Evolutionary conservation across 2,888 invertebrate species (phyloP).

Genomic region (Creontiades dilutus): DNA sequence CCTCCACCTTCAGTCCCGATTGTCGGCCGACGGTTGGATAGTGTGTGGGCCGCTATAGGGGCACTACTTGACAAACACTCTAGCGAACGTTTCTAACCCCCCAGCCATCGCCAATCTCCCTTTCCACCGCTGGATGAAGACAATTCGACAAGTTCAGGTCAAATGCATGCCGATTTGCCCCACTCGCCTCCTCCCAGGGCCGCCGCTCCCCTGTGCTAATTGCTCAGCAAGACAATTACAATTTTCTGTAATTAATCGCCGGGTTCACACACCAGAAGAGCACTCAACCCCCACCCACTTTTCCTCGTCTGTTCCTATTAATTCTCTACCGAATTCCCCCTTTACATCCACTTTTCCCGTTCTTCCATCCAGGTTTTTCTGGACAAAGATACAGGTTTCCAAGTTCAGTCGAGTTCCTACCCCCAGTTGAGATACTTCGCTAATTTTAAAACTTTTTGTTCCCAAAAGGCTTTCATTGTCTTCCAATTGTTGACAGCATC

Average conservation of each 20-base stretch:
- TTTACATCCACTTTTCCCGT: conserved; percentile 18
- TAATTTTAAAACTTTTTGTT: not conserved
- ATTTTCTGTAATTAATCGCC: conserved; percentile 75
- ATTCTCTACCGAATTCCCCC: conserved; percentile 56
- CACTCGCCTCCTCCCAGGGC: conserved; percentile 60
- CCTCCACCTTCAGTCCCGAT: too few species aligned
- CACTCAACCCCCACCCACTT: conserved; percentile 65
- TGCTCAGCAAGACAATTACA: conserved; percentile 74
- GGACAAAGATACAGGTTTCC: conserved; percentile 32
- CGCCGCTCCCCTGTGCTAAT: conserved; percentile 67
- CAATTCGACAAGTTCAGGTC: conserved; percentile 75
- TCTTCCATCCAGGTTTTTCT: conserved; percentile 48
- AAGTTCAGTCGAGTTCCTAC: not conserved
- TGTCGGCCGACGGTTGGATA: too few species aligned
- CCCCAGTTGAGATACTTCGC: not conserved
- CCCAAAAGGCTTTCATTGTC: not conserved
- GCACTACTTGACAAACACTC: conserved; percentile 72
- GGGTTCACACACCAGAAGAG: conserved; percentile 71
- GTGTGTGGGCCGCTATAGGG: too few species aligned
- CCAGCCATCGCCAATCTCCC: conserved; percentile 61
- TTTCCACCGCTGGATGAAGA: conserved; percentile 69
- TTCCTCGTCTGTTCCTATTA: conserved; percentile 62
- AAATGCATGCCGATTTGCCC: conserved; percentile 72
- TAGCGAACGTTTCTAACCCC: conserved; percentile 48
- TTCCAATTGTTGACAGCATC: not conserved